Base-by-base conservation (phyloP, 2,113 vertebrate species). In the Oreamnos americanus region DNA sequence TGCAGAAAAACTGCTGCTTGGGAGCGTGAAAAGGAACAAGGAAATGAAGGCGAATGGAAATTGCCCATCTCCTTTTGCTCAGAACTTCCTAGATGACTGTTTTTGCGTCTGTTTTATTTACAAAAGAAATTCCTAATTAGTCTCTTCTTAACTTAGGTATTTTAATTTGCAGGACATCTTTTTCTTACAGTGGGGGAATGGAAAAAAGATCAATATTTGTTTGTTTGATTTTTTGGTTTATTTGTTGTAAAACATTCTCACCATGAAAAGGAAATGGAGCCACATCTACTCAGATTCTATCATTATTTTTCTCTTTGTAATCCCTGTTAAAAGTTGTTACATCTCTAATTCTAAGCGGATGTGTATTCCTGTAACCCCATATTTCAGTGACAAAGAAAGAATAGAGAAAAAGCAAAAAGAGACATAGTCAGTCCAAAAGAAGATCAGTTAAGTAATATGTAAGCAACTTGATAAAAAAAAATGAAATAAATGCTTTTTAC, bases 401-500 rank as follows among this genome's bases (percentile, higher is more conserved):
- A 43, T 3, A 3, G 58, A 39, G 62, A 84, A 5, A 23, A 16
- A 17, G 23, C 6, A 71, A 14, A 17, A 55, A 86, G 39, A 9
- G 6, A 58, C 33, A 7, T 21, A 87, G 14, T 21, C 55, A 64
- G 16, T 96, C 45, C 90, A 91, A 88, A 79, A 0, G 84, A 91
- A 98, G 53, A 78, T 67, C 87, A 93, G 93, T 97, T 97, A 96
- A 91, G 95, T 96, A 92, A 92, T 91, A n/a, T 92, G 92, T 98
- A 98, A 98, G 97, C 95, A 93, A 86, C 97, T 97, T 97, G 90
- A 97, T 97, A 0, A 33, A 98, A 97, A 98, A 98, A 97, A 97
- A 98, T 94, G 97, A 97, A 97, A 98, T 87, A 98, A 98, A 98
- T 97, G 98, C 97, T 96, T 83, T 90, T 97, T 96, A 95, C 98